These are phyloP conservation scores for Solenopsis fugax DNA, from an alignment of 1,140 invertebrate genomes.

Conservation along the genomic window DNA sequence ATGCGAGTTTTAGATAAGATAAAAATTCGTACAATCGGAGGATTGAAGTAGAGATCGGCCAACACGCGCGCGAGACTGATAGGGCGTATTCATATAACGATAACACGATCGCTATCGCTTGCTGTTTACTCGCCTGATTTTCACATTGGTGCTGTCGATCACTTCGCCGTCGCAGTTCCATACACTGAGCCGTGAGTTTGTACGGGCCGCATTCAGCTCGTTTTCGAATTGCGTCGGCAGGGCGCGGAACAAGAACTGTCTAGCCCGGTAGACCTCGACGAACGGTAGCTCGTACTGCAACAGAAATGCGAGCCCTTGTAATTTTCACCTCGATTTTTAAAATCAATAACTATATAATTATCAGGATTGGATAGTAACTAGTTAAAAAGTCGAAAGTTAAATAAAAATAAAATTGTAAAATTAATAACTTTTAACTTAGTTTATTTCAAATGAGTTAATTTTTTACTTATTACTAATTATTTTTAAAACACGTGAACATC, in stretches of 20 bases:
- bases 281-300: conserved; percentile 91
- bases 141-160: conserved; percentile 89
- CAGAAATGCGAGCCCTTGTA: background rate
- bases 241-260: conserved; percentile 92
- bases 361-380: no score
- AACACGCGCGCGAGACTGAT: background rate
- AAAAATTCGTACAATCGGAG: background rate
- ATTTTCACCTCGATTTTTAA: background rate
- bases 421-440: no score
- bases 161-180: conserved; percentile 97
- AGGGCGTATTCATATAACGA: background rate
- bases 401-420: no score
- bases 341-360: background rate
- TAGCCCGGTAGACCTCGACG: conserved; percentile 92
- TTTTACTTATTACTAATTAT: no score
- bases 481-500: no score
- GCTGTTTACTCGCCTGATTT: conserved; percentile 88
- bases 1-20: conserved; percentile 17
- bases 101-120: background rate
- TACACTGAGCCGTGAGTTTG: conserved; percentile 87
- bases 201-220: conserved; percentile 77
- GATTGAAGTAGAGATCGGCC: background rate
- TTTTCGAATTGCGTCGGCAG: conserved; percentile 76
- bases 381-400: no score
- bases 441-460: no score